phyloP scores from a whole-genome alignment of 2,888 invertebrate species.

The Achlya flavicornis region DNA sequence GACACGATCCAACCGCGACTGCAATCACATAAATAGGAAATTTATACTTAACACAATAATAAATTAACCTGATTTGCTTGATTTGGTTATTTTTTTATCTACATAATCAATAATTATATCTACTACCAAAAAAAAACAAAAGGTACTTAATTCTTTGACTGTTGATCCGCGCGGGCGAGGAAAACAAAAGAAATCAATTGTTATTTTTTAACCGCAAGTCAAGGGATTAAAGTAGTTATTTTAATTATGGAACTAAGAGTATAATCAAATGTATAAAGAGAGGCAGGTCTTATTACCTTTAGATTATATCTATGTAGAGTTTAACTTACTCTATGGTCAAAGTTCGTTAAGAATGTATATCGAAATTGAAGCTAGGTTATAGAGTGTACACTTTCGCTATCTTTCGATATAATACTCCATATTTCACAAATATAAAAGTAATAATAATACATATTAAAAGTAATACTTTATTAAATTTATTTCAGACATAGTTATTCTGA shows the following conservation, averaged over 20 bases:
- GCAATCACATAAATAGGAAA: conserved; percentile 31
- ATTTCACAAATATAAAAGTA: background rate
- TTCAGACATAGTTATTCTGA: conserved; percentile 12
- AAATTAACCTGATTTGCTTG: background rate
- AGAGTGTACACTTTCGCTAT: background rate
- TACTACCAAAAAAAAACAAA: background rate
- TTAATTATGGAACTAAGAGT: too few species aligned
- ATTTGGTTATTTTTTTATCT: background rate
- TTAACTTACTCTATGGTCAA: too few species aligned
- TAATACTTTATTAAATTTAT: background rate
- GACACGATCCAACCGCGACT: conserved; percentile 37
- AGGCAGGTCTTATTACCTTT: too few species aligned
- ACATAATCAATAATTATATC: background rate
- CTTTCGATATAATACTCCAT: background rate
- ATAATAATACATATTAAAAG: too few species aligned
- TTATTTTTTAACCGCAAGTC: too few species aligned
- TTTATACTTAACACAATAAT: conserved; percentile 25
- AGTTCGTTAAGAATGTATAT: background rate
- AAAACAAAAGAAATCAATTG: too few species aligned
- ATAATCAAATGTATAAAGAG: too few species aligned
- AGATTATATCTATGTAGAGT: too few species aligned
- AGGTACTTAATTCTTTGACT: too few species aligned
- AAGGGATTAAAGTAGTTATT: too few species aligned
- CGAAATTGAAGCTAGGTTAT: background rate
- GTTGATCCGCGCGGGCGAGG: too few species aligned